Evolutionary conservation across 2,113 vertebrate genomes (phyloP), one percentile per base, ranked within the genome.

Genomic region (Pelvicachromis taeniatus): DNA sequence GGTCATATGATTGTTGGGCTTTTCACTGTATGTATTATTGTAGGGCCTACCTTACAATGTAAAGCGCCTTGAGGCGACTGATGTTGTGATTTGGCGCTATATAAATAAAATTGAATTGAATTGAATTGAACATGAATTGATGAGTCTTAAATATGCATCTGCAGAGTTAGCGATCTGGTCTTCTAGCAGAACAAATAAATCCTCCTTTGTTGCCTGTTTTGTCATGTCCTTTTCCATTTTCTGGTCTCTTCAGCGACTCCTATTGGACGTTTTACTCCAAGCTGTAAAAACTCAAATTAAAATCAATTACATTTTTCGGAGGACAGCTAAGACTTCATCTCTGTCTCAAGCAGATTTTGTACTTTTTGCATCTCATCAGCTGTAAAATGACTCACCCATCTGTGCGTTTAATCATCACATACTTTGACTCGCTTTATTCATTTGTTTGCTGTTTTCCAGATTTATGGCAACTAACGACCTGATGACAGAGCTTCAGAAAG

Each of bases 391-490:
- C 65, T 70, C 1, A 3, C 38, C 40, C 40, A 17, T 45, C 8
- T 45, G 9, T 70, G 21, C 1, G 3, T 70, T 29, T 70, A 16
- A 48, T 70, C 65, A 50, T 2, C 2, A 16, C 9, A 31, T 9
- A 31, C 23, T 73, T 29, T 9, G 10, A 75, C 70, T 50, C 3
- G 4, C 17, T 58, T 12, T 6, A 26, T 40, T 11, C 1, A 29
- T 88, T 8, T 4, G 4, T 26, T 35, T 21, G 5, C 16, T 42
- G 10, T 68, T 59, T 38, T 85, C 9, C 93, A 99, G 99, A 96
- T 99, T 99, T 91, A 99, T 99, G 99, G 99, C 99, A 93, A 99
- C 99, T 26, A 99, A 99, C 92, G 99, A 99, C 93, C 95, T 99
- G 96, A 99, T 99, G 99, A 98, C 99, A 4, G 99, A 99, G 94